Evolutionary conservation across 2,888 invertebrate species (phyloP).

Genomic region (Biston stratarius): DNA sequence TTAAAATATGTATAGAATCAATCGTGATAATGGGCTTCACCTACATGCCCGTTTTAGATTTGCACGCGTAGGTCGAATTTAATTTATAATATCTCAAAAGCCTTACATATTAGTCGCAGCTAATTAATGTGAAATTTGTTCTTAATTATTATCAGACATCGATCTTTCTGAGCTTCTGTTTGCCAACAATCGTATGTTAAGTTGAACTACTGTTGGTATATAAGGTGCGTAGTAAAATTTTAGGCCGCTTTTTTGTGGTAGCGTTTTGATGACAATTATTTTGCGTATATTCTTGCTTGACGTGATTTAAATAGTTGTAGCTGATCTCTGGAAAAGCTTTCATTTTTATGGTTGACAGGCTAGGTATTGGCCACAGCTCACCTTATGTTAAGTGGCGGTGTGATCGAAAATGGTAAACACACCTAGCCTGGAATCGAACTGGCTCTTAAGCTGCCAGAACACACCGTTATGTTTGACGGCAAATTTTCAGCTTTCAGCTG

Average conservation of each 20-base stretch:
- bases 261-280: not conserved
- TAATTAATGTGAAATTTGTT: constrained; percentile 33
- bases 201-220: constrained; percentile 17
- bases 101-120: constrained; percentile 29
- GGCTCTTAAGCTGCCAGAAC: no score
- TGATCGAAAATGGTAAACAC: no score
- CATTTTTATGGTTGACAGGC: no score
- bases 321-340: no score
- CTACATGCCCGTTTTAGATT: constrained; percentile 42
- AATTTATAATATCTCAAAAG: constrained; percentile 44
- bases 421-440: no score
- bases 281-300: not conserved
- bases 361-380: no score
- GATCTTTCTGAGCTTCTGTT: constrained; percentile 39
- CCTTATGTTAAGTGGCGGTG: no score
- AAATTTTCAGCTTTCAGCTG: no score
- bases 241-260: not conserved
- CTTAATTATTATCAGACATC: constrained; percentile 40
- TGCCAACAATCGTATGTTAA: constrained; percentile 30
- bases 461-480: no score
- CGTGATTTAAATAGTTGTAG: no score
- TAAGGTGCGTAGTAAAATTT: not conserved
- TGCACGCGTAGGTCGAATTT: constrained; percentile 41
- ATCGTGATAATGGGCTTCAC: constrained; percentile 29
- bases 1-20: constrained; percentile 30